These are phyloP conservation scores for Martes martes DNA, from an alignment of 2,113 vertebrate genomes.

Conservation along the genomic window DNA sequence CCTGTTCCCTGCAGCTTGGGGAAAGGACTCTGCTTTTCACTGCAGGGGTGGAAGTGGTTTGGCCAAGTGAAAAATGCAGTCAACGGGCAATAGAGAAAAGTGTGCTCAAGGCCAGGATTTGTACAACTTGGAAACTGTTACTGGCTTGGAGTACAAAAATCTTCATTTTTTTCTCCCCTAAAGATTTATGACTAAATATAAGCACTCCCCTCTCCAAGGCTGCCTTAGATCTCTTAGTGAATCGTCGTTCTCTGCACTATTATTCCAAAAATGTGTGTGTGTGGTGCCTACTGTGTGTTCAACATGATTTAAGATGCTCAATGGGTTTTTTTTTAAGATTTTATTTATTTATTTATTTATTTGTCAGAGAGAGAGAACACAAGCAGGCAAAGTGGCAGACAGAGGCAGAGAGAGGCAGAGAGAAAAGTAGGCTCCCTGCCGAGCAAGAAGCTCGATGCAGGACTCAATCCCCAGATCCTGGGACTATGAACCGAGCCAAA, in stretches of 20 bases:
- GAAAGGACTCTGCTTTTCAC: background rate
- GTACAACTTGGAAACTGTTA: background rate
- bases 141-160: background rate
- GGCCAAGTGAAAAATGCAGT: background rate
- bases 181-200: conserved; percentile 23
- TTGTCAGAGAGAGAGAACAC: no score
- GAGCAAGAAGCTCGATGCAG: no score
- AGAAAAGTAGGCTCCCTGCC: no score
- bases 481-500: no score
- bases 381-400: no score
- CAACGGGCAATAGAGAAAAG: background rate
- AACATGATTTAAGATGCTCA: background rate
- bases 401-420: no score
- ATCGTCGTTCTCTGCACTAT: background rate
- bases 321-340: background rate
- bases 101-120: background rate
- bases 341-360: no score
- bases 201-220: background rate
- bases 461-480: no score
- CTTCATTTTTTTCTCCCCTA: background rate
- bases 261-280: background rate
- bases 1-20: background rate
- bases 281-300: background rate
- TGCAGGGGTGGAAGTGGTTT: background rate
- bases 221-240: background rate